phyloP scores from a whole-genome alignment of 2,888 invertebrate species.

The Alentia gelatinosa region DNA sequence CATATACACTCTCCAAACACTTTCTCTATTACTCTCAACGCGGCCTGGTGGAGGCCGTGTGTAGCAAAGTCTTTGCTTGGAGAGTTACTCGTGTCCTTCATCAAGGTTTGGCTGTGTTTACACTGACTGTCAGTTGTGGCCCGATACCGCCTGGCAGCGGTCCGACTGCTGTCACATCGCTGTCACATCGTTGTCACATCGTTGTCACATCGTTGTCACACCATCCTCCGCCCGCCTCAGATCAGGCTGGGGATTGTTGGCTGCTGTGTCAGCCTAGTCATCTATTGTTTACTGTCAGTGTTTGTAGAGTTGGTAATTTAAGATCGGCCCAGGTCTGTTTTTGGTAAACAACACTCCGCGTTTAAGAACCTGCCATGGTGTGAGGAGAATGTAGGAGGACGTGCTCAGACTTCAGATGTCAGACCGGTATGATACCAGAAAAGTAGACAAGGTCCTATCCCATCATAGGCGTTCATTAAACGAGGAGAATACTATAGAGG shows the following conservation, averaged over 20 bases:
- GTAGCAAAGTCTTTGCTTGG: not conserved
- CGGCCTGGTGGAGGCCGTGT: not conserved
- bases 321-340: not conserved
- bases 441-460: too few species aligned
- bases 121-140: not conserved
- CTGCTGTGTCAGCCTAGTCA: not conserved
- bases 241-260: not conserved
- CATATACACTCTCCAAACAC: not conserved
- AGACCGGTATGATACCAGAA: too few species aligned
- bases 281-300: not conserved
- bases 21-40: not conserved
- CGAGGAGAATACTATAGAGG: too few species aligned
- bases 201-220: not conserved
- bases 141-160: not conserved
- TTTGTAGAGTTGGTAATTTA: not conserved
- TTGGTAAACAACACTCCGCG: not conserved
- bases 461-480: too few species aligned
- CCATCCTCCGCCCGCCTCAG: not conserved
- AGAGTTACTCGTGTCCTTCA: constrained; percentile 19
- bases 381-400: too few species aligned
- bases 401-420: too few species aligned
- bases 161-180: not conserved
- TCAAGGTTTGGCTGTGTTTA: constrained; percentile 9
- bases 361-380: too few species aligned
- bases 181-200: not conserved